Base-by-base conservation (phyloP, 1,140 invertebrate genomes). In the Copidosoma floridanum region DNA sequence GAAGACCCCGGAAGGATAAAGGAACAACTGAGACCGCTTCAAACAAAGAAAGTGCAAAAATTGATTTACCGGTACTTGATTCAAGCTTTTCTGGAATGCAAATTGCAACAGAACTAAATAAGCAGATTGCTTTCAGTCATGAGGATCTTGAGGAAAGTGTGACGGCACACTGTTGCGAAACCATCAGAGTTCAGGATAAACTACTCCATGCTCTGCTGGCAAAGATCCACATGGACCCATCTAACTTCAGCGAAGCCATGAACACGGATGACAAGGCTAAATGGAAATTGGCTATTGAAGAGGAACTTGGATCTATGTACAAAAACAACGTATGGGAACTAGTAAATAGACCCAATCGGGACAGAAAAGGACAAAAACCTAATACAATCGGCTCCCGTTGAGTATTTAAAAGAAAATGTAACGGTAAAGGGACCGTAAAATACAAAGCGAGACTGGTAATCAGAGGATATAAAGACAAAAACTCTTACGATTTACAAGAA, bases 401-500 rank as follows among this genome's bases (percentile, higher is more conserved):
- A 54, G 58, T 61, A 1, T 7, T 54, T 11, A 61, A 61, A 54
- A 20, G 16, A 18, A 61, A 61, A 61, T 1, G 1, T 7, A 43
- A 38, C 4, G 11, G 1, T 3, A 21, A 46, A 5, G 50, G 40
- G 4, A 37, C 46, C 18, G 11, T 21, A 14, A 59, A 46, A 27
- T 38, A 43, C 8, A 53, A 57, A 41, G 71, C 71, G 5, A 63
- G 70, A 43, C 53, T 72, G 10, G 70, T 73, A 4, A 68, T 66
- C 8, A 65, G 70, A 51, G 70, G 72, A 2, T 72, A 54, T 60
- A 60, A 56, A 46, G 68, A 73, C 43, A 68, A 40, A 23, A 43
- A 47, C 16, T 59, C 61, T 0, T 66, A 66, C n/a, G 71, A 76
- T 48, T 68, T 69, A 24, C 44, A 68, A 10, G 71, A 75, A 61